Conservation (phyloP, 2,888 invertebrate species). For the Hipparchia sbordonii region DNA sequence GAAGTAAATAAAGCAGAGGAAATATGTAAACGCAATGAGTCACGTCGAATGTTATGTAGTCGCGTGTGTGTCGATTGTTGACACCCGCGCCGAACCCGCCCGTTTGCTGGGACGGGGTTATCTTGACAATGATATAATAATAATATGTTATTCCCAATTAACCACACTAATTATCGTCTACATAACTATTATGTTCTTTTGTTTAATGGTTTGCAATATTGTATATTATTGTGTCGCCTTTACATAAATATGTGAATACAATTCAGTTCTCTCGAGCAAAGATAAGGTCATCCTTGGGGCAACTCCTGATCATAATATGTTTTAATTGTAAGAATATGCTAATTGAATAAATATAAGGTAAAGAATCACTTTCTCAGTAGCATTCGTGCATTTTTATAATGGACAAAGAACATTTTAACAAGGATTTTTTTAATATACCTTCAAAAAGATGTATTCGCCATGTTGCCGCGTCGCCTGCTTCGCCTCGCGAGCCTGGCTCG, state of each 20-base stretch:
- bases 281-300: too few relatives aligned
- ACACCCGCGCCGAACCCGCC: not conserved
- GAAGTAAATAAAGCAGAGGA: not conserved
- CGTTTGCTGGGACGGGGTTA: not conserved
- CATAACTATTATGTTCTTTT: not conserved
- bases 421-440: too few relatives aligned
- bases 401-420: too few relatives aligned
- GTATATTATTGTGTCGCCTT: too few relatives aligned
- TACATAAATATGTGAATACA: too few relatives aligned
- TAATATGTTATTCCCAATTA: not conserved
- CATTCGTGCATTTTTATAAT: too few relatives aligned
- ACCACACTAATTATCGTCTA: not conserved
- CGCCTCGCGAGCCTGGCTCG: constrained; percentile 36
- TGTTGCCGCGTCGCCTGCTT: constrained; percentile 34
- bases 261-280: too few relatives aligned
- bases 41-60: not conserved
- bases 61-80: not conserved
- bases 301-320: too few relatives aligned
- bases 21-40: constrained; percentile 1
- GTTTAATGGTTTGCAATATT: not conserved
- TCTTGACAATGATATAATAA: not conserved
- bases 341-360: too few relatives aligned
- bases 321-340: too few relatives aligned
- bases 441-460: constrained; percentile 22
- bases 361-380: too few relatives aligned